A percentile compares a stretch with the other conserved stretches of the same genome.
Conservation (phyloP, 1,140 invertebrate species). For the Drosophila nigrodunni region DNA sequence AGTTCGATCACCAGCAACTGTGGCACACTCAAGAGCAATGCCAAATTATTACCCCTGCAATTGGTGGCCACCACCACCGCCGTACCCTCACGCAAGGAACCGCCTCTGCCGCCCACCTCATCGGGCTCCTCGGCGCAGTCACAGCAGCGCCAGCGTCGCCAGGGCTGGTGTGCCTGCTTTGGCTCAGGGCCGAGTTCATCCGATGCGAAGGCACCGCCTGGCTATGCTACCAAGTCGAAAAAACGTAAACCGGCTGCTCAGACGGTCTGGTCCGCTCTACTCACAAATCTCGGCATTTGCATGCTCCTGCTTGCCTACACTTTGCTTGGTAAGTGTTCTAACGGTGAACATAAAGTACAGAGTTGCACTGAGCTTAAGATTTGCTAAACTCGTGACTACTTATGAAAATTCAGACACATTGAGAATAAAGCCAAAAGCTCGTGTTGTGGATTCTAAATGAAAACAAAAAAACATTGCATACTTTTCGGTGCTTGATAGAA, state of each 20-base stretch:
- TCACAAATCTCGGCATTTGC: conserved; percentile 95
- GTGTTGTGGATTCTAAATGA: too few species aligned
- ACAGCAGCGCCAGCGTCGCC: conserved; percentile 52
- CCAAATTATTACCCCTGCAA: conserved; percentile 65
- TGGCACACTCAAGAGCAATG: conserved; percentile 71
- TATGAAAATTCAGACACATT: too few species aligned
- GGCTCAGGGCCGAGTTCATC: conserved; percentile 30
- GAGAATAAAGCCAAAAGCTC: too few species aligned
- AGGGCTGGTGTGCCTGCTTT: conserved; percentile 76
- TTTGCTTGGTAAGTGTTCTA: conserved; percentile 86
- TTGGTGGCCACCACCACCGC: conserved; percentile 46
- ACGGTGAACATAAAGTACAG: too few species aligned
- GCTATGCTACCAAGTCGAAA: conserved; percentile 73
- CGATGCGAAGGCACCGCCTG: conserved; percentile 61
- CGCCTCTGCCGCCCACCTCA: conserved; percentile 45
- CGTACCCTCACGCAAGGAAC: conserved; percentile 44
- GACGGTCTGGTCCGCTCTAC: conserved; percentile 87
- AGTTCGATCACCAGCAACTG: conserved; percentile 49
- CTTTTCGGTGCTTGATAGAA: too few species aligned
- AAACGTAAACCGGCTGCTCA: conserved; percentile 72
- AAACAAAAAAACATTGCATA: too few species aligned
- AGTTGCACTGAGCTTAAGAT: too few species aligned
- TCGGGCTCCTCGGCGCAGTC: conserved; percentile 38
- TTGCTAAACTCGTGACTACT: too few species aligned
- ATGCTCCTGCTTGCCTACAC: conserved; percentile 95